Evolutionary conservation across 2,797 vertebrate species (phyloP), one percentile per base, ranked within the genome.

Genomic region (Sylvilagus floridanus): DNA sequence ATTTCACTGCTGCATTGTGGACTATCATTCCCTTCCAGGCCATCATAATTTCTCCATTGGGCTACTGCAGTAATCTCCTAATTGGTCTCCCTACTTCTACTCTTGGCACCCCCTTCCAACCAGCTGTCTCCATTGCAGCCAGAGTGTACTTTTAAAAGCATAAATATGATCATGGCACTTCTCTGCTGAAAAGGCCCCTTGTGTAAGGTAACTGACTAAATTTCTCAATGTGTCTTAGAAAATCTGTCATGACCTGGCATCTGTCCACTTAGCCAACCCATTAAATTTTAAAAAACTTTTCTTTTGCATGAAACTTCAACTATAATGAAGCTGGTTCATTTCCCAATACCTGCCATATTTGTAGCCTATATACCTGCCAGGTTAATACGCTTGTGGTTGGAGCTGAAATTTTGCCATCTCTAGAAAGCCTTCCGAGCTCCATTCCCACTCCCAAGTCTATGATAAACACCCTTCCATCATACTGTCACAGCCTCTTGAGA

Each of bases 151-250:
- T 87, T 83, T 57, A 93, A 93, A 76, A 66, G 60, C 42, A 78
- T n/a, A 82, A 87, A 88, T 97, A 30, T 86, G 60, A 73, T 32
- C 47, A 96, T 91, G 60, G 50, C n/a, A 71, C 37, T 84, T 89
- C 11, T 2, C 11, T 83, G 32, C 30, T 89, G 50, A 89, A 65
- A 88, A 93, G 17, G 35, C 4, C 57, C n/a, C 73, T 63, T 83
- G 57, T 88, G 47, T 84, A 77, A 79, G 42, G 82, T 81, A 92
- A 69, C 54, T 92, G 63, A 76, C 62, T 77, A 79, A 65, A 90
- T 88, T 90, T 88, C 35, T 97, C 88, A 91, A 84, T 75, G 50
- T 37, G 69, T 78, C 57, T 88, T 76, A 83, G 84, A 82, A 90
- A 94, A 88, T 13, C 14, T 32, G 68, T 90, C 50, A 73, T 86